Evolutionary conservation across 2,888 invertebrate genomes (phyloP).

Genomic region (Nineta flava): DNA sequence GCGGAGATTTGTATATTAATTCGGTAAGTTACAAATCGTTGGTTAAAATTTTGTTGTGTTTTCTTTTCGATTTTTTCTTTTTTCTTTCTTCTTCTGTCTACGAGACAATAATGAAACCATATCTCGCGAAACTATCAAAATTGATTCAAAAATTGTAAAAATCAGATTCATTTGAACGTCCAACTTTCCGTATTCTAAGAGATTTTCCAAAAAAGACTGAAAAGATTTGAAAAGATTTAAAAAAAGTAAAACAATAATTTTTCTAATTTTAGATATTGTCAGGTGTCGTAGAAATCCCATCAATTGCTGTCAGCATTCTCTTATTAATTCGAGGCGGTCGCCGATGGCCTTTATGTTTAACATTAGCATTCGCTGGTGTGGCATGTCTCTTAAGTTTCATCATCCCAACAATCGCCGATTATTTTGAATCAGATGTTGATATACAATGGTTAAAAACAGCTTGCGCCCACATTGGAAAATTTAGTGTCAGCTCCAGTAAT

Average conservation of each 20-base stretch:
- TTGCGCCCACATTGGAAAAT: slow-evolving; percentile 67
- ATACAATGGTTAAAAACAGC: slow-evolving; percentile 51
- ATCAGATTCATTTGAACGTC: no score
- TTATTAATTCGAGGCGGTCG: slow-evolving; percentile 54
- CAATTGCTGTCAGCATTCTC: slow-evolving; percentile 57
- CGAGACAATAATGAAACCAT: no score
- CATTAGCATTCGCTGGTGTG: slow-evolving; percentile 49
- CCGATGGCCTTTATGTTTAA: slow-evolving; percentile 51
- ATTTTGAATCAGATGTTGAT: background rate
- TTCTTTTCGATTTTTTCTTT: no score
- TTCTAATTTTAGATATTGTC: slow-evolving; percentile 33
- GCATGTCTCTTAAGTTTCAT: slow-evolving; percentile 44
- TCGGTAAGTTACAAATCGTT: slow-evolving; percentile 40
- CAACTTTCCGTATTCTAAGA: no score
- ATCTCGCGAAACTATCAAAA: no score
- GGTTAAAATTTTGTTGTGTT: no score
- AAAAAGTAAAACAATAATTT: no score
- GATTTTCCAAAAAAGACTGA: no score
- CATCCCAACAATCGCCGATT: slow-evolving; percentile 24
- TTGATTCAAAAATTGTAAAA: no score
- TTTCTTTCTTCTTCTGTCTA: no score
- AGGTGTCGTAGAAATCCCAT: slow-evolving; percentile 63
- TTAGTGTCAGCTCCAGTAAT: slow-evolving; percentile 61
- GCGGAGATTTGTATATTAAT: slow-evolving; percentile 58
- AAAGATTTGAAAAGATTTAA: no score